phyloP scores from a whole-genome alignment of 2,113 vertebrate genomes.

The Apeltes quadracus region DNA sequence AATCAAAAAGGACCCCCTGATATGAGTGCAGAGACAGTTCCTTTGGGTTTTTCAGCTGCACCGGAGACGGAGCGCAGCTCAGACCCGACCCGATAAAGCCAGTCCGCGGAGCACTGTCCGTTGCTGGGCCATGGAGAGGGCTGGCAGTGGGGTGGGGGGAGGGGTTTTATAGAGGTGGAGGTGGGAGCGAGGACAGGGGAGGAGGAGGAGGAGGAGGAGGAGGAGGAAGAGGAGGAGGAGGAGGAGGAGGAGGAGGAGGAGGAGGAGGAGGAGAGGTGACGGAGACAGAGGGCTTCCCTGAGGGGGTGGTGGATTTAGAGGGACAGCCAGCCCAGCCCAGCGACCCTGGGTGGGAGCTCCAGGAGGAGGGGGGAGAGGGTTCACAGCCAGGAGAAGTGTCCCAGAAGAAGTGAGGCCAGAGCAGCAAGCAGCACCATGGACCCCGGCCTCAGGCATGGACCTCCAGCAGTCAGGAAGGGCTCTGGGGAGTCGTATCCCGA shows the following conservation, averaged over 20 bases:
- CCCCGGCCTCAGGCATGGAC: slow-evolving; percentile 58
- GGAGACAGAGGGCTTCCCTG: slow-evolving; percentile 78
- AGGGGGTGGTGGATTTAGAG: slow-evolving; percentile 76
- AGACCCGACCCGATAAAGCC: slow-evolving; percentile 47
- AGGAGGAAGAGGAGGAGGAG: slow-evolving; percentile 17
- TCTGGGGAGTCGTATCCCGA: slow-evolving; percentile 83
- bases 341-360: slow-evolving; percentile 61
- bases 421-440: slow-evolving; percentile 44
- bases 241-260: slow-evolving; percentile 21
- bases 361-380: slow-evolving; percentile 45
- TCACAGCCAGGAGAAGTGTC: slow-evolving; percentile 72
- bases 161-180: slow-evolving; percentile 67
- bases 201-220: slow-evolving; percentile 22
- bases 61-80: slow-evolving; percentile 49
- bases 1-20: slow-evolving; percentile 63
- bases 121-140: slow-evolving; percentile 51
- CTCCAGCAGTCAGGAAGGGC: slow-evolving; percentile 81
- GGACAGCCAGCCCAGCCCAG: slow-evolving; percentile 75
- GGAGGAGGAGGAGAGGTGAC: slow-evolving; percentile 23
- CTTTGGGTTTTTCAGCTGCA: slow-evolving; percentile 66
- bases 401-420: slow-evolving; percentile 63
- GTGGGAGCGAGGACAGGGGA: slow-evolving; percentile 33
- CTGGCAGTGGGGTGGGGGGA: slow-evolving; percentile 70
- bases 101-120: slow-evolving; percentile 52
- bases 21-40: slow-evolving; percentile 71